phyloP scores from a whole-genome alignment of 1,140 invertebrate species.

The Heliconius nattereri region DNA sequence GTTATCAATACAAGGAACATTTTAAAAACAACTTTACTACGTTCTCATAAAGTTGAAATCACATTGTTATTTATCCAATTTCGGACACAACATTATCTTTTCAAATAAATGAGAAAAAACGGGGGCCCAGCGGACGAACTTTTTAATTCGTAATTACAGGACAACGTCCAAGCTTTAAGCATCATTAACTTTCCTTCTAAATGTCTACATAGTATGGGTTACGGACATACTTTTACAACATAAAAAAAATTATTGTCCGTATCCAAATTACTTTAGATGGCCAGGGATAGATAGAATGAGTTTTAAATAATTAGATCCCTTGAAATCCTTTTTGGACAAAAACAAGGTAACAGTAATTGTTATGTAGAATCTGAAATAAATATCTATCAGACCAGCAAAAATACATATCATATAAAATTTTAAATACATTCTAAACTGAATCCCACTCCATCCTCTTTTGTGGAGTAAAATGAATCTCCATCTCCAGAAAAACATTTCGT shows the following conservation, averaged over 20 bases:
- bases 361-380: too few relatives aligned
- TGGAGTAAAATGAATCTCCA: background rate
- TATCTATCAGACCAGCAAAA: background rate
- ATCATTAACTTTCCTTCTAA: slow-evolving; percentile 78
- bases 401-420: too few relatives aligned
- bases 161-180: slow-evolving; percentile 75
- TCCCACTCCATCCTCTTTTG: background rate
- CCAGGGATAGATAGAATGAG: slow-evolving; percentile 19
- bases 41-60: slow-evolving; percentile 42
- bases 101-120: slow-evolving; percentile 79
- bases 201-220: slow-evolving; percentile 55
- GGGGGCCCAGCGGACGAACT: slow-evolving; percentile 72
- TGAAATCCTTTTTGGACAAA: background rate
- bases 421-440: too few relatives aligned
- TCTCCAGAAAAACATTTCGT: background rate
- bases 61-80: slow-evolving; percentile 41
- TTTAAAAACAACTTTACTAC: slow-evolving; percentile 49
- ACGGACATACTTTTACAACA: slow-evolving; percentile 46
- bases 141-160: slow-evolving; percentile 81
- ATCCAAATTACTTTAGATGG: slow-evolving; percentile 44
- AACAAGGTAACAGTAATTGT: background rate
- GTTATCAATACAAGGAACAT: slow-evolving; percentile 57
- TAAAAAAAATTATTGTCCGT: slow-evolving; percentile 55
- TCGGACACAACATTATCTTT: slow-evolving; percentile 77
- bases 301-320: slow-evolving; percentile 31